These are phyloP conservation scores for Drosophila vallismaia DNA, from an alignment of 2,888 invertebrate genomes.

Conservation along the genomic window DNA sequence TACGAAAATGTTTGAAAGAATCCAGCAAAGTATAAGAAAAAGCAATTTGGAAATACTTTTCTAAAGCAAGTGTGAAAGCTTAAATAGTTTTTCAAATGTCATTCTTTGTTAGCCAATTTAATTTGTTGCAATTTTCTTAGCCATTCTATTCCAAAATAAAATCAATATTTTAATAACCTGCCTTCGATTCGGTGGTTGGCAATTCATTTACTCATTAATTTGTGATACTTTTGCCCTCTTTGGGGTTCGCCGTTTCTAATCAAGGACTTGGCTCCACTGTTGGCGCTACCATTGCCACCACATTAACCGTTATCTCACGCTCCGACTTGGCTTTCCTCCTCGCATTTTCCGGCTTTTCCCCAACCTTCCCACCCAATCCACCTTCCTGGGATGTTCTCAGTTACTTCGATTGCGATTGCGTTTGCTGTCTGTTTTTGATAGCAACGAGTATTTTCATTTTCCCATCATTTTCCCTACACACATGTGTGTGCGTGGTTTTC, in stretches of 20 bases:
- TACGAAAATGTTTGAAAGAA: constrained; percentile 3
- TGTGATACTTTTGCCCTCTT: constrained; percentile 10
- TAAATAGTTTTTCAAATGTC: neutral
- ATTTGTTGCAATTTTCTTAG: neutral
- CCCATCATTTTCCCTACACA: constrained; percentile 39
- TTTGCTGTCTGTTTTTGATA: constrained; percentile 56
- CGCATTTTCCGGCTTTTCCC: neutral
- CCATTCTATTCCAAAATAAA: constrained; percentile 6
- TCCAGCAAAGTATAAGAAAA: constrained; percentile 7
- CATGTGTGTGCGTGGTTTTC: constrained; percentile 44
- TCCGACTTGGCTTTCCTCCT: constrained; percentile 8
- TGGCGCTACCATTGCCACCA: constrained; percentile 45
- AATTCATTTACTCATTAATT: constrained; percentile 36
- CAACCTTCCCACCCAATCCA: neutral
- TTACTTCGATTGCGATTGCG: constrained; percentile 45
- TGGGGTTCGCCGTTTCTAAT: constrained; percentile 16
- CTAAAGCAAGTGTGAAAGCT: neutral
- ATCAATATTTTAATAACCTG: constrained; percentile 36
- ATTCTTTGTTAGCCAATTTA: too few species aligned
- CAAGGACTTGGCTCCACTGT: constrained; percentile 30
- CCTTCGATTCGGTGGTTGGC: constrained; percentile 4
- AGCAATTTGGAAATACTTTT: constrained; percentile 8
- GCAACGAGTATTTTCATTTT: constrained; percentile 53
- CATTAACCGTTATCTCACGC: constrained; percentile 61
- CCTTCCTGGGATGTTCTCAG: constrained; percentile 29